Base-by-base conservation (phyloP, 2,113 vertebrate genomes). In the Ciconia boyciana region DNA sequence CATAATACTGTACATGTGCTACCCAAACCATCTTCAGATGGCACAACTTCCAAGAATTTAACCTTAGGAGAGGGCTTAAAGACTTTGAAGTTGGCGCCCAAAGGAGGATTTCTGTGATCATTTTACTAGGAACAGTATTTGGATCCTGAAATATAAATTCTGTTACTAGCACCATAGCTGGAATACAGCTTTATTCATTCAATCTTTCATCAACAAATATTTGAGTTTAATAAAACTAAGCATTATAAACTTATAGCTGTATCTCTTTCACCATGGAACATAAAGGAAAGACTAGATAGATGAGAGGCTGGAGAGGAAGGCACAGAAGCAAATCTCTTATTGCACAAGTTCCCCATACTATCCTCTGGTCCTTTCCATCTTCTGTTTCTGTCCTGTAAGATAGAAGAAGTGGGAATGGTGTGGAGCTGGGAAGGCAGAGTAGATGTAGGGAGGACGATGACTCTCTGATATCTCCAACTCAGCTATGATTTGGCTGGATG, bases 1-100 rank as follows among this genome's bases (percentile, higher is more conserved):
- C 3, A 11, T 58, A 20, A 32, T 4, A 58, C 9, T 7, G 0
- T 20, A 29, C 0, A 0, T 16, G 11, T 82, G 22, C 26, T 66
- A 14, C 18, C 4, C 2, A 41, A 31, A 44, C 24, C 29, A 5
- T 41, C 57, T 65, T 36, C 32, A 25, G 70, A 7, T 54, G 64
- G 16, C 51, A 29, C 4, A 65, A 19, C 17, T 70, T 81, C 52
- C 20, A 19, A 49, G 22, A 22, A 16, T 26, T 69, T 48, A 41
- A 36, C 13, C 29, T 71, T 28, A 20, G 13, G 32, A 79, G 60
- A 31, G 12, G 21, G 41, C 54, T 78, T 61, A 44, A 61, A 54
- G 46, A 10, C 49, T 21, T 41, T 3, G 13, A 25, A 17, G 16
- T 41, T 69, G 26, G 24, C 32, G 43, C 55, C 36, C 28, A 39